A percentile compares a stretch with the other conserved stretches of the same genome.
phyloP scores from a whole-genome alignment of 2,888 invertebrate species.

The Charanyca ferruginea region DNA sequence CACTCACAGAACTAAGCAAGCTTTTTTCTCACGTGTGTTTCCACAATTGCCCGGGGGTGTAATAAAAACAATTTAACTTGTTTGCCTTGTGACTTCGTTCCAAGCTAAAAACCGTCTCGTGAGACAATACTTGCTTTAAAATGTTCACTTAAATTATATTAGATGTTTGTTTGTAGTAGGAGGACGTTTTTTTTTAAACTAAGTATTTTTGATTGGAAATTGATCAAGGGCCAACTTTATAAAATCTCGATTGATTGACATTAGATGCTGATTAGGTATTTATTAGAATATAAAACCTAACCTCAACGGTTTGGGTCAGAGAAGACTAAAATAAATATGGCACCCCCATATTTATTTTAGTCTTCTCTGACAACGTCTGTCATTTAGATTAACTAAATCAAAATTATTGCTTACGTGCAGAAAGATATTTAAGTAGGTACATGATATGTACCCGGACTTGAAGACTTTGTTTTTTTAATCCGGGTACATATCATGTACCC shows the following conservation, averaged over 20 bases:
- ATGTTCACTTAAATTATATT: conserved; percentile 51
- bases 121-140: conserved; percentile 42
- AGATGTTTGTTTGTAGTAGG: conserved; percentile 22
- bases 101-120: conserved; percentile 43
- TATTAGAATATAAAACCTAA: not conserved
- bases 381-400: no score
- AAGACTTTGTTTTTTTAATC: no score
- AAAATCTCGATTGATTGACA: conserved; percentile 3
- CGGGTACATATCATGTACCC: no score
- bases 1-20: conserved; percentile 36
- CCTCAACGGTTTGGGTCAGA: not conserved
- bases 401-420: no score
- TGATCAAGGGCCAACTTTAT: not conserved
- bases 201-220: not conserved
- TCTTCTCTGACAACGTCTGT: no score
- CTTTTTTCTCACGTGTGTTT: conserved; percentile 56
- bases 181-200: conserved; percentile 22
- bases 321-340: no score
- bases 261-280: not conserved
- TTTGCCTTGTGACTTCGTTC: conserved; percentile 51
- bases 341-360: no score
- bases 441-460: no score
- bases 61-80: conserved; percentile 59
- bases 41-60: conserved; percentile 45
- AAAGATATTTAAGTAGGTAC: no score